Evolutionary conservation across 2,888 invertebrate species (phyloP).

Genomic region (Lasioglossum pauxillum): DNA sequence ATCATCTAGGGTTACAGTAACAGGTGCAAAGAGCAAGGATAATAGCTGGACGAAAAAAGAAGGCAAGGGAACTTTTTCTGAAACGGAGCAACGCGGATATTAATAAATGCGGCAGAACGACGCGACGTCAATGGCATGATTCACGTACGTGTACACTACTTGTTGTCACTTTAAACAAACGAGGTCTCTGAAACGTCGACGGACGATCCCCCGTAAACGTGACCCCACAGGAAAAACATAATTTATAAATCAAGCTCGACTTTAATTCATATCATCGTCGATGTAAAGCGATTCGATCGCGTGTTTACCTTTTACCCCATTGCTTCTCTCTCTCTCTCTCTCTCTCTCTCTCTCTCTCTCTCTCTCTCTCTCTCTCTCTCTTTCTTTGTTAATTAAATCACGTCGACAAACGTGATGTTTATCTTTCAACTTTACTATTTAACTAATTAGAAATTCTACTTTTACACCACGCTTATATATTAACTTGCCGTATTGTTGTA

Average conservation of each 20-base stretch:
- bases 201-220: constrained; percentile 48
- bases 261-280: constrained; percentile 26
- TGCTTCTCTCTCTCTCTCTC: not conserved
- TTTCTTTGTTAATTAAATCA: not conserved
- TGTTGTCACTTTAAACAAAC: constrained; percentile 51
- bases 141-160: constrained; percentile 6
- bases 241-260: constrained; percentile 61
- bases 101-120: constrained; percentile 33
- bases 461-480: too few species aligned
- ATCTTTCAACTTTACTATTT: not conserved
- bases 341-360: not conserved
- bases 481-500: too few species aligned
- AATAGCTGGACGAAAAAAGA: not conserved
- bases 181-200: constrained; percentile 56
- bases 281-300: constrained; percentile 28
- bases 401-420: not conserved
- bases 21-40: not conserved
- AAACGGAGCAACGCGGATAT: constrained; percentile 35
- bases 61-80: not conserved
- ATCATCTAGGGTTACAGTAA: not conserved
- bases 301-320: not conserved
- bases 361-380: not conserved
- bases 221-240: constrained; percentile 67
- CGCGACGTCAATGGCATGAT: constrained; percentile 54
- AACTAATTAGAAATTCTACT: not conserved